A percentile compares a stretch with the other conserved stretches of the same genome.
Evolutionary conservation across 2,113 vertebrate genomes (phyloP).

Genomic region (Picathartes gymnocephalus): DNA sequence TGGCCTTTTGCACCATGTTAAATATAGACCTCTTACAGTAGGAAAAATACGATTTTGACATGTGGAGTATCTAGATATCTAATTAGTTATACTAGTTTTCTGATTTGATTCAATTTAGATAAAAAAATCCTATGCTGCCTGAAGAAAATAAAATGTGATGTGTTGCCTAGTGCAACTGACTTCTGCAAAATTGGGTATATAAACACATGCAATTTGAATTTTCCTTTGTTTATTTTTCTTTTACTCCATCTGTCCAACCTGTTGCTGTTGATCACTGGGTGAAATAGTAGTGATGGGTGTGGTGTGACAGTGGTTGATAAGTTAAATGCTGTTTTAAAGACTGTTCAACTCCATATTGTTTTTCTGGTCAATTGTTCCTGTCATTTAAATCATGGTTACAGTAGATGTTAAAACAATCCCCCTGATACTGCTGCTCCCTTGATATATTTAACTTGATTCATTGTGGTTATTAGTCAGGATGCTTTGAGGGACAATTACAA

Average conservation of each 20-base stretch:
- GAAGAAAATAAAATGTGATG: neutral
- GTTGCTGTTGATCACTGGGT: neutral
- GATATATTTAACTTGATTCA: conserved; percentile 58
- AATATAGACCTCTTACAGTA: neutral
- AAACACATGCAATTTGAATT: neutral
- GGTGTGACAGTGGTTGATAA: neutral
- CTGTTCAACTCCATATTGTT: neutral
- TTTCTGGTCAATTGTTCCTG: conserved; percentile 31
- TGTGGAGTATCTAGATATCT: neutral
- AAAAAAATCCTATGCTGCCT: neutral
- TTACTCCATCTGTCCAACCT: neutral
- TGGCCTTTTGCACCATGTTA: neutral
- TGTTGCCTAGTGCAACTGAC: neutral
- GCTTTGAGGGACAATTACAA: neutral
- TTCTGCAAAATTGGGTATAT: neutral
- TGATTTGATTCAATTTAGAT: neutral
- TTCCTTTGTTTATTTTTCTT: neutral
- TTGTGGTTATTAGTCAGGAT: neutral
- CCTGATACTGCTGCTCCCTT: neutral
- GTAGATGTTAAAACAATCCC: neutral
- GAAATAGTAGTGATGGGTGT: neutral
- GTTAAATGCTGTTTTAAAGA: neutral
- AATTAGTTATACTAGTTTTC: neutral
- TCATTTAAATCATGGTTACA: conserved; percentile 21
- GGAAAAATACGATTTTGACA: neutral